Evolutionary conservation across 2,888 invertebrate species (phyloP).

Genomic region (Syrista parreyssii): DNA sequence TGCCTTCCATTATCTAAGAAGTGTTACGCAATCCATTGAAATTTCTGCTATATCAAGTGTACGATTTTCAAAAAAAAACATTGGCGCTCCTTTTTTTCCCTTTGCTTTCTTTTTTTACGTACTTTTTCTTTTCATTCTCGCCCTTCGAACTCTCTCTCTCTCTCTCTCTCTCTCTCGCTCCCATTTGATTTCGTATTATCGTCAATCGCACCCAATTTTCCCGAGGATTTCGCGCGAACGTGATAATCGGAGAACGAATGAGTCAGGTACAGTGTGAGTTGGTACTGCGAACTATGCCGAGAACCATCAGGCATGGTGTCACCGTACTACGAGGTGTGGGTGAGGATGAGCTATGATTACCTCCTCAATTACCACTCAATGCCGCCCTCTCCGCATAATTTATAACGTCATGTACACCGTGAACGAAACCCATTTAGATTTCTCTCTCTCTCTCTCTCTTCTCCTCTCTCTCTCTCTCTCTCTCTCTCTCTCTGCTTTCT

Average conservation of each 20-base stretch:
- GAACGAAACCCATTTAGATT: not conserved
- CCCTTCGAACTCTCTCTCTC: not conserved
- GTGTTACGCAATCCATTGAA: not conserved
- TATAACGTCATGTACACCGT: constrained; percentile 43
- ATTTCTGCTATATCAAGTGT: not conserved
- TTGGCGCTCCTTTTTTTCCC: not conserved
- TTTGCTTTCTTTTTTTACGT: too few species aligned
- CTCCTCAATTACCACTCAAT: constrained; percentile 61
- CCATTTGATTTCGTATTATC: not conserved
- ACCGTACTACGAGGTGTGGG: constrained; percentile 40
- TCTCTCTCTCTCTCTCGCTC: not conserved
- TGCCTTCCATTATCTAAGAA: not conserved
- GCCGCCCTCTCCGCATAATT: constrained; percentile 54
- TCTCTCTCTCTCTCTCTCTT: not conserved
- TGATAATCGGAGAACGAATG: not conserved
- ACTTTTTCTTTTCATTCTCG: not conserved
- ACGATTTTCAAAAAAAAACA: not conserved
- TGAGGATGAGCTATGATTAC: constrained; percentile 59
- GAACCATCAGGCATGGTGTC: constrained; percentile 34
- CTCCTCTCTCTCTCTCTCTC: not conserved
- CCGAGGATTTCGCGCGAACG: not conserved
- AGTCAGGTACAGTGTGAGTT: not conserved
- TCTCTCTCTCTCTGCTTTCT: not conserved
- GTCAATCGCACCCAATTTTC: not conserved
- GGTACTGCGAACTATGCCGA: constrained; percentile 38